Percentiles rank a stretch among this genome's conserved stretches.
These are phyloP conservation scores for Drosophila kuntzei DNA, from an alignment of 2,888 invertebrate genomes.

Conservation along the genomic window DNA sequence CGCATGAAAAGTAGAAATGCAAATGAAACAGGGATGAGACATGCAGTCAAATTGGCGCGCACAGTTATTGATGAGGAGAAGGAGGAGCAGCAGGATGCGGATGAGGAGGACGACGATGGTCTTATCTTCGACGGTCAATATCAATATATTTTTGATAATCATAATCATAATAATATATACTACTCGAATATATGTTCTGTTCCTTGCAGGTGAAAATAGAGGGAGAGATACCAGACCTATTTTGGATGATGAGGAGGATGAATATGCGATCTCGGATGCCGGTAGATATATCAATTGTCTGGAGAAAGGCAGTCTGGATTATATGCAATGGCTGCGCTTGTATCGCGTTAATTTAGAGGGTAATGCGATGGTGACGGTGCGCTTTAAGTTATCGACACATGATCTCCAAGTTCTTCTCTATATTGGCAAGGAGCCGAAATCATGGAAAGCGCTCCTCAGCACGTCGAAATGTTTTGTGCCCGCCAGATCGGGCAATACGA, in stretches of 20 bases:
- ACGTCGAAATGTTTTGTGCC: constrained; percentile 36
- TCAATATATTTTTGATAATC: background rate
- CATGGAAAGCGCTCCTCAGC: background rate
- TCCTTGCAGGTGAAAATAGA: background rate
- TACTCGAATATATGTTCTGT: too few species aligned
- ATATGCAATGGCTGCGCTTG: constrained; percentile 21
- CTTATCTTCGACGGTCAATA: background rate
- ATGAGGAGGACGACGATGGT: background rate
- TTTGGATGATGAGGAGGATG: constrained; percentile 4
- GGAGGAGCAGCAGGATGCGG: too few species aligned
- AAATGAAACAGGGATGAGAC: too few species aligned
- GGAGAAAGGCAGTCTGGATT: constrained; percentile 2
- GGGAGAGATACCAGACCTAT: background rate
- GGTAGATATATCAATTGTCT: constrained; percentile 20
- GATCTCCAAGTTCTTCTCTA: constrained; percentile 36
- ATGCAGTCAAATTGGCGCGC: too few species aligned
- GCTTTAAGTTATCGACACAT: constrained; percentile 42
- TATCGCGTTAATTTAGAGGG: constrained; percentile 51
- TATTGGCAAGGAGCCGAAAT: constrained; percentile 20
- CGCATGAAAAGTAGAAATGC: too few species aligned
- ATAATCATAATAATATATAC: too few species aligned
- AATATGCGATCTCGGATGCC: constrained; percentile 1
- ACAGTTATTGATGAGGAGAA: too few species aligned
- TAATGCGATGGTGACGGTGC: constrained; percentile 47
- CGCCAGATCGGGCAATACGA: background rate